Conservation (phyloP, 2,113 vertebrate genomes). For the Malurus cyaneus region DNA sequence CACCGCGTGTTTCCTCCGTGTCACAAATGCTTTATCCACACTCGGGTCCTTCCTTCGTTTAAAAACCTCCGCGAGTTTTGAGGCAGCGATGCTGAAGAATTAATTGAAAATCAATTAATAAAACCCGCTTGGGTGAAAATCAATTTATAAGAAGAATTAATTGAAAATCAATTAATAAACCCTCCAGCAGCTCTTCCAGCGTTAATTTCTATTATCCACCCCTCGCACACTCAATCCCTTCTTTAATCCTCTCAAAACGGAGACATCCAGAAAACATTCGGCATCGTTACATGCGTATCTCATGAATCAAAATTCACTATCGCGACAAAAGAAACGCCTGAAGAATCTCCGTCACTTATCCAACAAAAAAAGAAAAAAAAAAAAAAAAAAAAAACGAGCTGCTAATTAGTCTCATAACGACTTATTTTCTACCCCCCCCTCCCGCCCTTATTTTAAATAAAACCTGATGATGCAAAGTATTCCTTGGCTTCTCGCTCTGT, state of each 20-base stretch:
- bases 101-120: background rate
- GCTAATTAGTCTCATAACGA: conserved; percentile 51
- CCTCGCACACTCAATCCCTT: background rate
- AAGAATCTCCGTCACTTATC: conserved; percentile 20
- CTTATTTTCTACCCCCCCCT: conserved; percentile 29
- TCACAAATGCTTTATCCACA: background rate
- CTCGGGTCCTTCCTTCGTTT: background rate
- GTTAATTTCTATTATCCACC: background rate
- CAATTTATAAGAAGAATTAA: background rate
- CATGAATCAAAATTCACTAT: background rate
- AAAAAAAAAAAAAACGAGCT: background rate
- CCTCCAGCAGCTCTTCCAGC: background rate
- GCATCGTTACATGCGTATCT: background rate
- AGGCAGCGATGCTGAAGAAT: background rate
- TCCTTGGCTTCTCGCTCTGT: conserved; percentile 54
- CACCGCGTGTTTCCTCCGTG: rapidly evolving
- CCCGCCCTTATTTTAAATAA: conserved; percentile 64
- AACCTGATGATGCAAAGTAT: conserved; percentile 72
- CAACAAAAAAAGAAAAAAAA: conserved; percentile 38
- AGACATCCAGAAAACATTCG: background rate
- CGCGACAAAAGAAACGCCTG: background rate
- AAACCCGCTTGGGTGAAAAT: background rate
- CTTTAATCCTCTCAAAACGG: background rate
- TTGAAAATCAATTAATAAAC: background rate
- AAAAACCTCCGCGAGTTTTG: background rate